These are phyloP conservation scores for Melanotaenia duboulayi DNA, from an alignment of 2,113 vertebrate genomes.

Conservation along the genomic window DNA sequence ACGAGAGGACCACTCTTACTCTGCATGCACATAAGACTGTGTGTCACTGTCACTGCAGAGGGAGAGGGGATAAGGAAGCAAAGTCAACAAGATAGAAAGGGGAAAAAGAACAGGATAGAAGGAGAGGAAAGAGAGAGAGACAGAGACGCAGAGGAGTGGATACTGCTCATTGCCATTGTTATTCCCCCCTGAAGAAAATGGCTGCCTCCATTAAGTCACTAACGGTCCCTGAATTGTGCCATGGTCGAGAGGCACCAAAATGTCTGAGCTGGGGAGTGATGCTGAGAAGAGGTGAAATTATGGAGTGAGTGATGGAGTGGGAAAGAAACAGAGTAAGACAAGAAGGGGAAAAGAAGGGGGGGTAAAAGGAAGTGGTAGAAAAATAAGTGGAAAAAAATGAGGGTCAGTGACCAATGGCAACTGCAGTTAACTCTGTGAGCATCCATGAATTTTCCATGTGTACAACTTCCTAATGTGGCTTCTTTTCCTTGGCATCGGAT, in stretches of 20 bases:
- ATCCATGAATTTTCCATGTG: conserved; percentile 36
- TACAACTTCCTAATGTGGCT: conserved; percentile 10
- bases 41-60: conserved; percentile 57
- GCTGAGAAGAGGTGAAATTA: conserved; percentile 61
- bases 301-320: conserved; percentile 68
- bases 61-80: conserved; percentile 42
- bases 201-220: conserved; percentile 77
- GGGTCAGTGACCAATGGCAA: conserved; percentile 35
- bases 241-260: conserved; percentile 47
- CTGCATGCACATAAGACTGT: conserved; percentile 33
- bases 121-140: conserved; percentile 16
- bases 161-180: conserved; percentile 71
- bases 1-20: conserved; percentile 50
- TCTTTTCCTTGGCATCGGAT: conserved; percentile 18
- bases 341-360: not conserved
- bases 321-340: conserved; percentile 38
- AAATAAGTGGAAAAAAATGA: conserved; percentile 39
- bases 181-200: conserved; percentile 70
- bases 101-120: conserved; percentile 8
- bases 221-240: conserved; percentile 75
- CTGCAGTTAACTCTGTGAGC: conserved; percentile 17
- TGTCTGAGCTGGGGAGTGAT: conserved; percentile 52
- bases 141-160: conserved; percentile 31
- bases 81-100: conserved; percentile 45
- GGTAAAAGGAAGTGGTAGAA: conserved; percentile 9